Base-by-base conservation (phyloP, 2,113 vertebrate species). In the Lagopus leucura region DNA sequence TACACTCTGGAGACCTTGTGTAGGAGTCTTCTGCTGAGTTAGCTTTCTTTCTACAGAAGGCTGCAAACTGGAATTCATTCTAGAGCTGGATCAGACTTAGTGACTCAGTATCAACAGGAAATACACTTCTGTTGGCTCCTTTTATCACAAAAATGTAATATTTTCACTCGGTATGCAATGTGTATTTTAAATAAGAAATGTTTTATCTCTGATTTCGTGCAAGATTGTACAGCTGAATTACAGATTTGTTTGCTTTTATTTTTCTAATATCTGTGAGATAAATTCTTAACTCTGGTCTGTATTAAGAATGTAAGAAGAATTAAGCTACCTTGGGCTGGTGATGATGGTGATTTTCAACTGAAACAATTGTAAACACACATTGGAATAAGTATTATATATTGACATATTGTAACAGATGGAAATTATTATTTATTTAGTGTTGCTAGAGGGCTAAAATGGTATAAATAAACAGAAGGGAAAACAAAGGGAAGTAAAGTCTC, bases 381-480 rank as follows among this genome's bases (percentile, higher is more conserved):
- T 90, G 47, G 27, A 78, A 75, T 75, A 65, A 86, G 72, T 13
- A 55, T 34, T 60, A 25, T 55, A 82, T 85, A 72, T 16, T 42
- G 61, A 84, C 48, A 88, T 65, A 18, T 74, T 79, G 83, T 66
- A 89, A 74, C 38, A 91, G 74, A 89, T 89, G 79, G 69, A 93
- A 90, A 71, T 82, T 0, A 67, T 86, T 95, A 82, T 94, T 95
- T 95, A 82, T 50, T 70, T 52, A 80, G 18, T 82, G 78, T 76
- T 92, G 60, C 91, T 95, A 73, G 27, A 76, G 57, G 61, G 43
- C 61, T 83, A 67, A 91, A 95, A 72, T 75, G 87, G 70, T 69
- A 50, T 74, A 88, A 93, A 92, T 64, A 96, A 94, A 95, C 71
- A 94, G 30, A 76, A 91, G 22, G 65, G 75, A 85, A 95, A 73